These are phyloP conservation scores for Lycorma delicatula DNA, from an alignment of 1,140 invertebrate species.

Conservation along the genomic window DNA sequence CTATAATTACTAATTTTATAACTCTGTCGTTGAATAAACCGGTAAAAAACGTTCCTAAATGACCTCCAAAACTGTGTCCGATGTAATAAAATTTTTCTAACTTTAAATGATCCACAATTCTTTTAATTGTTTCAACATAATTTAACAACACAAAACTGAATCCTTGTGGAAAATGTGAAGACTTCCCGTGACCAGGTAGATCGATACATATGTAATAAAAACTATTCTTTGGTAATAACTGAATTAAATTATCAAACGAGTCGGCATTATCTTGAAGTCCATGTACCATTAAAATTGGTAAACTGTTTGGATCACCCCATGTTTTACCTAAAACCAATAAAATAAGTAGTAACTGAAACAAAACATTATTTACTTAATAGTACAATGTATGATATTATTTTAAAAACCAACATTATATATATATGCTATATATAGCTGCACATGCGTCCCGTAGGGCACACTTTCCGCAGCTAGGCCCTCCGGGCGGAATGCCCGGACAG, in stretches of 20 bases:
- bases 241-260: constrained; percentile 52
- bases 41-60: constrained; percentile 39
- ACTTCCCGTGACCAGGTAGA: constrained; percentile 59
- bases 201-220: constrained; percentile 56
- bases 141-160: constrained; percentile 38
- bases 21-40: constrained; percentile 44
- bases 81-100: constrained; percentile 47
- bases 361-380: too few species aligned
- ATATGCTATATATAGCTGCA: too few species aligned
- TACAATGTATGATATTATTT: too few species aligned
- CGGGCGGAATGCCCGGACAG: too few species aligned
- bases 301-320: constrained; percentile 47
- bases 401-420: too few species aligned
- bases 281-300: constrained; percentile 50
- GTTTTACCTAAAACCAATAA: constrained; percentile 47
- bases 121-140: constrained; percentile 42
- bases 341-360: too few species aligned
- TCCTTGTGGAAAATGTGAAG: constrained; percentile 48
- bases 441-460: too few species aligned
- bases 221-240: constrained; percentile 41
- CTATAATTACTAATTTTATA: constrained; percentile 44
- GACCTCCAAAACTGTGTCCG: constrained; percentile 50
- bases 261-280: constrained; percentile 56
- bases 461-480: too few species aligned
- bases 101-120: constrained; percentile 46